Conservation (phyloP, 2,113 vertebrate genomes). For the Athene noctua region DNA sequence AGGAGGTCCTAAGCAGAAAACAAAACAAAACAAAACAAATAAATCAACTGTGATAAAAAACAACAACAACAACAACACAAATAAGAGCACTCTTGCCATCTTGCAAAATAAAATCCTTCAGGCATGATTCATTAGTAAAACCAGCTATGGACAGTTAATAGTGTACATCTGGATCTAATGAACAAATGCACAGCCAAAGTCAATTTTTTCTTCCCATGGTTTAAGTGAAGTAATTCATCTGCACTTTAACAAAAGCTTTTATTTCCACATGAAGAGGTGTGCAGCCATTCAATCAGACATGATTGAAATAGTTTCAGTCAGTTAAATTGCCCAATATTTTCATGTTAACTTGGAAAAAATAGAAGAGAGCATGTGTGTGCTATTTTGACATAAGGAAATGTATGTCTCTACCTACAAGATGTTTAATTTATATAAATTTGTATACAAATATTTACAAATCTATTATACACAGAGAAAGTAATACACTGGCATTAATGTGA, state of each 20-base stretch:
- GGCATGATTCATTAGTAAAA: conserved; percentile 41
- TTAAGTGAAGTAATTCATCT: conserved; percentile 62
- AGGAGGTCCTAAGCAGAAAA: background rate
- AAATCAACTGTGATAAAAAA: background rate
- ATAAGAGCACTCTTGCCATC: background rate
- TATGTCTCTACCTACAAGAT: background rate
- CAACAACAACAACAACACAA: background rate
- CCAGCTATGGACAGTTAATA: conserved; percentile 34
- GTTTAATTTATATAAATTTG: background rate
- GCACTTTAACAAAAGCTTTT: conserved; percentile 47
- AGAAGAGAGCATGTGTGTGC: background rate
- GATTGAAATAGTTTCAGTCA: background rate
- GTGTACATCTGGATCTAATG: conserved; percentile 68
- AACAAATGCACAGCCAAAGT: conserved; percentile 43
- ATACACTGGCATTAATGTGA: background rate
- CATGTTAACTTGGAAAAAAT: background rate
- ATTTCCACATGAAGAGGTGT: conserved; percentile 7
- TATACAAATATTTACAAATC: background rate
- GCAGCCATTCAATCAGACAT: conserved; percentile 28
- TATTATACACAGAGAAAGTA: background rate
- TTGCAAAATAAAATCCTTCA: conserved; percentile 33
- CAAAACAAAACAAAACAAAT: background rate
- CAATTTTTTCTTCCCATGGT: background rate
- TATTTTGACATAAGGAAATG: background rate
- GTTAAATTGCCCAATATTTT: conserved; percentile 13